Base-by-base conservation (phyloP, 2,797 vertebrate species). In the Dallia pectoralis region DNA sequence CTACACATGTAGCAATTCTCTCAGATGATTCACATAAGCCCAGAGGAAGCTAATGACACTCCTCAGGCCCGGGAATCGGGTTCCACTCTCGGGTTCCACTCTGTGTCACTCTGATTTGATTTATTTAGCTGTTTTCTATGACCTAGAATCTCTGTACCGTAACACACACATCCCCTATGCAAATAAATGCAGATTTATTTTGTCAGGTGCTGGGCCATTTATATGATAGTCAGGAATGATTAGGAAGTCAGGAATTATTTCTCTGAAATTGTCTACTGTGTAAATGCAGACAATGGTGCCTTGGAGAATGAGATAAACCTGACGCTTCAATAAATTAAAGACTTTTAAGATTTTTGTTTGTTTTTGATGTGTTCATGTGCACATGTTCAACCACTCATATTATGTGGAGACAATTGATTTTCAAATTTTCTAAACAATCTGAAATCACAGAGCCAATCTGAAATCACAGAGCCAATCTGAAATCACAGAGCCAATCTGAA, bases 1-100 rank as follows among this genome's bases (percentile, higher is more conserved):
- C 80, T 85, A 81, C 65, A 84, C 80, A 86, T 89, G 89, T 89
- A 82, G 84, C 85, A 88, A 84, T 90, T 89, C 12, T 92, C 88
- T 81, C 79, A 81, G 86, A 90, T 87, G 86, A 91, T 82, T 91
- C 84, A 80, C 82, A 72, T 82, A 86, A 82, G 49, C 82, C 74
- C 85, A 79, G 76, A 29, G 30, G 80, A 82, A 85, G 82, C 85
- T 88, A 89, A 87, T 87, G 86, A 80, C 82, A 82, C 76, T 87
- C 84, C 30, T 61, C 79, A 90, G 79, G 87, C 86, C 85, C 79
- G 73, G 76, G 74, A 69, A 79, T 87, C 73, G 8, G 63, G 71
- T 85, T 87, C 67, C 85, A 77, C 68, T 73, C 79, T 87, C 73
- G 8, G 63, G 71, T 85, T 87, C 67, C 85, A 77, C 68, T 73